These are phyloP conservation scores for Nemurella pictetii DNA, from an alignment of 2,888 invertebrate species.

Conservation along the genomic window DNA sequence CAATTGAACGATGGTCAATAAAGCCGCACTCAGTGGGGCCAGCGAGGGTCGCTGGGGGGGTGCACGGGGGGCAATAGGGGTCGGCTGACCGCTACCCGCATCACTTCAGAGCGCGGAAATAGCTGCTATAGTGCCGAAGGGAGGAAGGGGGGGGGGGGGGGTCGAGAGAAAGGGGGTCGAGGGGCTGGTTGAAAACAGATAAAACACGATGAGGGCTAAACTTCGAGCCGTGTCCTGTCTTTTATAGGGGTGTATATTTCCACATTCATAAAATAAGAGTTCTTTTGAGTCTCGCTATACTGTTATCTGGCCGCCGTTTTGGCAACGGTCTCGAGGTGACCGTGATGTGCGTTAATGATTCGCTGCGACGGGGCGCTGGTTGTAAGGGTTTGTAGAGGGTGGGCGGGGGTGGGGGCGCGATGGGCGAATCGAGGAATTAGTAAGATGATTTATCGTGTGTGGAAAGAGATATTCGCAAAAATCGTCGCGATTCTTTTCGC, in stretches of 20 bases:
- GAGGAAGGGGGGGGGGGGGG: neutral
- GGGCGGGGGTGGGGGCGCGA: too few relatives aligned
- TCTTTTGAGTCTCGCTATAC: neutral
- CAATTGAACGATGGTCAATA: constrained; percentile 33
- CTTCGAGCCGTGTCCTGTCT: constrained; percentile 16
- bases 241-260: constrained; percentile 29
- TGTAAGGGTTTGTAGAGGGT: too few relatives aligned
- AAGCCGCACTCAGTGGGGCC: neutral
- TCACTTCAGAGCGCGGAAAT: neutral
- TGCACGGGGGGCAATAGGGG: constrained; percentile 7
- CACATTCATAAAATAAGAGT: constrained; percentile 28
- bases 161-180: neutral
- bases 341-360: neutral
- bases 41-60: neutral
- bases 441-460: too few relatives aligned
- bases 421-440: too few relatives aligned
- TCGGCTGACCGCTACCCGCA: constrained; percentile 22
- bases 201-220: constrained; percentile 26
- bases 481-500: neutral
- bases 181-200: constrained; percentile 9
- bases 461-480: neutral
- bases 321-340: neutral
- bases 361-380: too few relatives aligned
- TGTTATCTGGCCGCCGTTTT: neutral
- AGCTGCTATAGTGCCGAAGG: neutral